Percentiles rank a stretch among this genome's conserved stretches.
phyloP scores from a whole-genome alignment of 2,888 invertebrate genomes.

The Phytoseiulus persimilis region DNA sequence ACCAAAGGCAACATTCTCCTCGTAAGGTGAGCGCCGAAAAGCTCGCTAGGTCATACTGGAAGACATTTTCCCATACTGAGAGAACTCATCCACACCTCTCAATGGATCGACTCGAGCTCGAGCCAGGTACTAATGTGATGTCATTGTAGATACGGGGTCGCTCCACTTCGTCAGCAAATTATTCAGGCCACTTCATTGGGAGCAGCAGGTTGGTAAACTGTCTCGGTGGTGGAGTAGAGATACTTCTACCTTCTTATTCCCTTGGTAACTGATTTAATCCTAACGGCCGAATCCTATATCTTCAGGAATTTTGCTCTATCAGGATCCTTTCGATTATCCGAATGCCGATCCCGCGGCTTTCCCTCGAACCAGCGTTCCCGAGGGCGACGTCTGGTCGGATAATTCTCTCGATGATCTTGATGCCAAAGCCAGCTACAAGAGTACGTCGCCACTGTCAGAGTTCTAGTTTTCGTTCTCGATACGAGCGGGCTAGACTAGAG shows the following conservation, averaged over 20 bases:
- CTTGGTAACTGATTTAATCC: too few species aligned
- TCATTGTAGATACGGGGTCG: background rate
- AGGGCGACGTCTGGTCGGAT: background rate
- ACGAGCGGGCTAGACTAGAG: too few species aligned
- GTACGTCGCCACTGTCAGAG: background rate
- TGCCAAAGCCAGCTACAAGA: background rate
- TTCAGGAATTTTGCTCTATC: constrained; percentile 12
- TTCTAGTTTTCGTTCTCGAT: too few species aligned
- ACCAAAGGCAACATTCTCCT: background rate
- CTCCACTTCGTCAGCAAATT: background rate
- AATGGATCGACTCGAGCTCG: background rate
- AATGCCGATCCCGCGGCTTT: background rate
- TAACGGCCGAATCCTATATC: background rate
- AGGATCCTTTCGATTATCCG: constrained; percentile 8
- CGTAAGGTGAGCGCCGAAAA: background rate
- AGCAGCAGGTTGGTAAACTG: constrained; percentile 8
- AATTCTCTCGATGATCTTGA: background rate
- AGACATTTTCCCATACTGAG: too few species aligned
- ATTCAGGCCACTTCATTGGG: background rate
- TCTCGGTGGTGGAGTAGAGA: too few species aligned
- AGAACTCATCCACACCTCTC: too few species aligned
- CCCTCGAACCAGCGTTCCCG: constrained; percentile 10
- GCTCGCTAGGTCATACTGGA: too few species aligned
- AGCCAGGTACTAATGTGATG: background rate
- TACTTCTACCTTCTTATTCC: too few species aligned